These are phyloP conservation scores for Drosophila quadrilineata DNA, from an alignment of 1,140 invertebrate species.

Conservation along the genomic window DNA sequence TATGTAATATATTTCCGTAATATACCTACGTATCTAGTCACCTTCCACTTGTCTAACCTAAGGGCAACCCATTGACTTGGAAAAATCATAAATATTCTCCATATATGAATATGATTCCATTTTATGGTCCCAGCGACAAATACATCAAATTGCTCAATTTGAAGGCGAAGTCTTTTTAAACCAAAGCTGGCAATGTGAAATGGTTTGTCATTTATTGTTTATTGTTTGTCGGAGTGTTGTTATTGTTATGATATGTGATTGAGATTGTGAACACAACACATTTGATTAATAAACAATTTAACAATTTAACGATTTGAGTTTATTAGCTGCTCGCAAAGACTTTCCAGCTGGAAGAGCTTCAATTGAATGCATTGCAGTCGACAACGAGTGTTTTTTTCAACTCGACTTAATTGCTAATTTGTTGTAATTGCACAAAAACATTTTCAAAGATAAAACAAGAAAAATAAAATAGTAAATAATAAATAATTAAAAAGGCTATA, in stretches of 20 bases:
- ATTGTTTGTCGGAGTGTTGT: conserved; percentile 41
- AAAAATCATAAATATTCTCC: conserved; percentile 38
- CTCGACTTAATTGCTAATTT: conserved; percentile 67
- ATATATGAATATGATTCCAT: conserved; percentile 32
- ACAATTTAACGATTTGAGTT: too few relatives aligned
- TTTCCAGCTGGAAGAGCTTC: conserved; percentile 40
- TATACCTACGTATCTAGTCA: neutral
- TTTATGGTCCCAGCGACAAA: conserved; percentile 43
- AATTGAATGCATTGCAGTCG: conserved; percentile 32
- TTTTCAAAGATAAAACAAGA: conserved; percentile 1
- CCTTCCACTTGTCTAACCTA: conserved; percentile 8
- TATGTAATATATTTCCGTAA: too few relatives aligned
- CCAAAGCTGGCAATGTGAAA: conserved; percentile 43
- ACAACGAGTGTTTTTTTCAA: conserved; percentile 45
- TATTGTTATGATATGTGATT: conserved; percentile 39
- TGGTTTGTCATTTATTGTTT: conserved; percentile 16
- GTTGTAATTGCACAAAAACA: conserved; percentile 47
- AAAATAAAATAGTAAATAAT: neutral
- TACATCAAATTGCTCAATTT: conserved; percentile 61
- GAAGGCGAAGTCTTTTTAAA: too few relatives aligned
- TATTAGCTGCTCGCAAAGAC: conserved; percentile 70
- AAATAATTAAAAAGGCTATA: neutral
- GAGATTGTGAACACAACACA: conserved; percentile 34
- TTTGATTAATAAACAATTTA: conserved; percentile 71
- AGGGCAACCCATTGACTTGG: conserved; percentile 12